phyloP scores from a whole-genome alignment of 2,797 vertebrate genomes.

The Pelochelys cantorii region DNA sequence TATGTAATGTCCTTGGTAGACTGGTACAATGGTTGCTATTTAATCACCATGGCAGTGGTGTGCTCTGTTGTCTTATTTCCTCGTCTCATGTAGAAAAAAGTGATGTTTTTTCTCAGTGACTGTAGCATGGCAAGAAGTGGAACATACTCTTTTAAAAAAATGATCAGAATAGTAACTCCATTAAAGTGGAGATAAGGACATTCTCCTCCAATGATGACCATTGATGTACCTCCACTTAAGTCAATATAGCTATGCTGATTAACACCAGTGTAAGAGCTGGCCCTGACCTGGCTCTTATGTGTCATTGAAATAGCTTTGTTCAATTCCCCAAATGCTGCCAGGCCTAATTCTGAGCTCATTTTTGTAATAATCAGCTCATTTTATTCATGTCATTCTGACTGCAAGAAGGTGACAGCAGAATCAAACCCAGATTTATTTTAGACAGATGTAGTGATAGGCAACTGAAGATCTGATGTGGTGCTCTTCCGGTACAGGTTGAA shows the following conservation, averaged over 20 bases:
- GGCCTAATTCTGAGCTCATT: not conserved
- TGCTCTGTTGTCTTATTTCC: not conserved
- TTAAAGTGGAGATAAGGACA: not conserved
- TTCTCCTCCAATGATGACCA: not conserved
- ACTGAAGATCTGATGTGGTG: not conserved
- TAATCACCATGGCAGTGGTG: too few species aligned
- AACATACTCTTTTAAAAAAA: not conserved
- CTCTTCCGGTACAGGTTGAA: not conserved
- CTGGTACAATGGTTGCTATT: not conserved
- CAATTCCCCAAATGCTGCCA: not conserved
- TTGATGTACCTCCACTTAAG: not conserved
- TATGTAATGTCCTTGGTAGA: not conserved
- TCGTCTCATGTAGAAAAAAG: not conserved
- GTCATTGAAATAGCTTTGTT: not conserved
- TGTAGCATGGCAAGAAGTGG: not conserved
- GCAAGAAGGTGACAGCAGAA: too few species aligned
- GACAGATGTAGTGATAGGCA: not conserved
- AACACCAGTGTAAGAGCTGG: not conserved
- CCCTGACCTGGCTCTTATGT: not conserved
- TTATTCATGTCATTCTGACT: not conserved
- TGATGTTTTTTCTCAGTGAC: not conserved
- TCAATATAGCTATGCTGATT: fast-evolving
- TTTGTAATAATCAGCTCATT: not conserved
- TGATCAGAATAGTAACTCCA: not conserved
- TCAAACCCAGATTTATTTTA: fast-evolving